Conservation (phyloP, 2,888 invertebrate genomes). For the Entomobrya multifasciata region DNA sequence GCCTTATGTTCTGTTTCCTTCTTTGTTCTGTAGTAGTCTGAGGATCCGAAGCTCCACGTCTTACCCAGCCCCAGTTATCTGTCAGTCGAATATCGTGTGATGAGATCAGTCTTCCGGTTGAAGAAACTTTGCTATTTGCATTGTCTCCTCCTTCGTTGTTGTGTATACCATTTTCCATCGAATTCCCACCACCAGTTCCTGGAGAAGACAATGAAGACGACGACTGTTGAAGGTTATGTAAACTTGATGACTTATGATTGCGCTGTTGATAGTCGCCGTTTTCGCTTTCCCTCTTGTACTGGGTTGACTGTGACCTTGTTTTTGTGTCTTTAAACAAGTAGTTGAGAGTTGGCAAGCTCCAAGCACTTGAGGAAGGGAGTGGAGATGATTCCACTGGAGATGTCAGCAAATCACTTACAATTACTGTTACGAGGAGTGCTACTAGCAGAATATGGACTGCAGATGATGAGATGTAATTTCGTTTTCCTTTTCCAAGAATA, state of each 20-base stretch:
- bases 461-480: constrained; percentile 20
- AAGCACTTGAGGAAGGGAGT: constrained; percentile 63
- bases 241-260: neutral
- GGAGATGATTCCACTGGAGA: constrained; percentile 47
- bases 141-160: constrained; percentile 32
- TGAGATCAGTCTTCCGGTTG: constrained; percentile 72
- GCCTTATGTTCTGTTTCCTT: constrained; percentile 64
- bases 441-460: constrained; percentile 29
- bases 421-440: constrained; percentile 22
- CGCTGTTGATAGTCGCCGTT: neutral
- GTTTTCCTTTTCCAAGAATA: neutral
- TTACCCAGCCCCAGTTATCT: constrained; percentile 71
- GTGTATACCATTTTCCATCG: constrained; percentile 4
- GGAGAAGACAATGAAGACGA: constrained; percentile 1
- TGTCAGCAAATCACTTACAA: constrained; percentile 37
- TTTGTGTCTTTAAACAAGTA: constrained; percentile 69
- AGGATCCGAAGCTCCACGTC: constrained; percentile 63
- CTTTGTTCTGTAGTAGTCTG: constrained; percentile 61
- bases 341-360: constrained; percentile 66
- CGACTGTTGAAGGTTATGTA: constrained; percentile 8
- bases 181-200: neutral
- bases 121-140: constrained; percentile 46
- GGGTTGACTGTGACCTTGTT: constrained; percentile 61
- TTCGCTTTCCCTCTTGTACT: constrained; percentile 51
- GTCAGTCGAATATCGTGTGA: constrained; percentile 68